Conservation (phyloP, 2,888 invertebrate species). For the Lepidocyrtinus sp. region DNA sequence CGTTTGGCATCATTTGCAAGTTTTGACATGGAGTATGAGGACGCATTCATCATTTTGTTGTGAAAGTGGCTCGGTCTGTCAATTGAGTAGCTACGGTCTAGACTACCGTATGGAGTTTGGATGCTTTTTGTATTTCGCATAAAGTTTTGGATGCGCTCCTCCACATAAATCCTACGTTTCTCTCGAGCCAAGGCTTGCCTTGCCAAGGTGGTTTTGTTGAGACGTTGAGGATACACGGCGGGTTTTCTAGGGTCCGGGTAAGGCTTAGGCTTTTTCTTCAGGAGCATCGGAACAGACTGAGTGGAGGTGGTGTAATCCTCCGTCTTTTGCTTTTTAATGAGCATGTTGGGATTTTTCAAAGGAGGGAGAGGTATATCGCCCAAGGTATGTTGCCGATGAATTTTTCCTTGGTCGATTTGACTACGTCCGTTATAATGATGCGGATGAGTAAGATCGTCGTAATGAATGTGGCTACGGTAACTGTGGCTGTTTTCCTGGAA, state of each 20-base stretch:
- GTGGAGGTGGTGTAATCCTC: conserved; percentile 37
- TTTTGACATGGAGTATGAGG: conserved; percentile 40
- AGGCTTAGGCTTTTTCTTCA: conserved; percentile 48
- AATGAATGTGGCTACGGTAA: not conserved
- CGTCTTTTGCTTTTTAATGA: conserved; percentile 49
- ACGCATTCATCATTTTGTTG: conserved; percentile 27
- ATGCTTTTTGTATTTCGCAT: conserved; percentile 63
- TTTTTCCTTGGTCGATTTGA: not conserved
- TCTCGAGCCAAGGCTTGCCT: conserved; percentile 69
- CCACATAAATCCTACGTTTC: conserved; percentile 68
- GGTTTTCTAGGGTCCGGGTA: conserved; percentile 67
- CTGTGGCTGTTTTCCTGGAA: conserved; percentile 29
- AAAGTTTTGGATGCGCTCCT: conserved; percentile 69
- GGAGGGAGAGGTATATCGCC: conserved; percentile 29
- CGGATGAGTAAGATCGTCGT: not conserved
- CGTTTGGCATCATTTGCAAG: conserved; percentile 22
- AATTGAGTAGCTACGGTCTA: conserved; percentile 46
- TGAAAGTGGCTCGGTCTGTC: conserved; percentile 31
- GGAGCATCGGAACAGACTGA: conserved; percentile 2
- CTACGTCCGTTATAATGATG: not conserved
- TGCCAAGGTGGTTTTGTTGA: conserved; percentile 69
- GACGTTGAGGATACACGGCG: conserved; percentile 68
- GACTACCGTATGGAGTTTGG: conserved; percentile 52
- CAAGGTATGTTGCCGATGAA: conserved; percentile 34
- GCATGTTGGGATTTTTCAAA: conserved; percentile 30